Conservation (phyloP, 92 coral and sea anemone species). For the Chrysogorgia sp. region DNA sequence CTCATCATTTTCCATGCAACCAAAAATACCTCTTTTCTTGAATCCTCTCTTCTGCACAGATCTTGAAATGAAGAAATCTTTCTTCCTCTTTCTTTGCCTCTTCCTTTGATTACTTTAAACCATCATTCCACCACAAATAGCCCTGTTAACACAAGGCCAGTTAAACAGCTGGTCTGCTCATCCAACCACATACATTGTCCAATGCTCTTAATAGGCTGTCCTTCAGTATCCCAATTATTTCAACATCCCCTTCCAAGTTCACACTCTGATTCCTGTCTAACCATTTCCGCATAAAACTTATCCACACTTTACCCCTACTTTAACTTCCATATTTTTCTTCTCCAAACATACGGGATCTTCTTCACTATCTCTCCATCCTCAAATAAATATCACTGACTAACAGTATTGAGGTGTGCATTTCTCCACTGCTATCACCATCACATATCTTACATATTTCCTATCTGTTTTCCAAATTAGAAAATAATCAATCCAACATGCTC, state of each 20-base stretch:
- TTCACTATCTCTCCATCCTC: not conserved
- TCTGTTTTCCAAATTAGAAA: too few species aligned
- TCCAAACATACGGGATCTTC: not conserved
- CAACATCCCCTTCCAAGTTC: constrained; percentile 24
- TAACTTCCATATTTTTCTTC: constrained; percentile 26
- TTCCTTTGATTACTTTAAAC: constrained; percentile 25
- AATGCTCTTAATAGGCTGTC: constrained; percentile 3
- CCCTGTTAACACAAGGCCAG: constrained; percentile 42
- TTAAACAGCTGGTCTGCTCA: constrained; percentile 5
- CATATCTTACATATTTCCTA: constrained; percentile 13
- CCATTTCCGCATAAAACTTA: not conserved
- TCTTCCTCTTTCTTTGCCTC: too few species aligned
- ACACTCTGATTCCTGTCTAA: not conserved
- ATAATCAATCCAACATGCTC: constrained; percentile 52
- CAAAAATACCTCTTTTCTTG: constrained; percentile 41
- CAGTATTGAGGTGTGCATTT: constrained; percentile 37
- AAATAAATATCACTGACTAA: constrained; percentile 41
- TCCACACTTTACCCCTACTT: constrained; percentile 31
- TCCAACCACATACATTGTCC: constrained; percentile 34
- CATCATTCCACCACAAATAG: constrained; percentile 53
- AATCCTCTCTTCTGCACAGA: too few species aligned
- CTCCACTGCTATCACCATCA: constrained; percentile 36
- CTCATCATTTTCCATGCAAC: too few species aligned
- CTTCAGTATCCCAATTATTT: constrained; percentile 28
- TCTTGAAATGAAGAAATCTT: too few species aligned